A percentile compares a stretch with the other conserved stretches of the same genome.
Evolutionary conservation across 2,113 vertebrate genomes (phyloP).

Genomic region (Hypanus sabinus): DNA sequence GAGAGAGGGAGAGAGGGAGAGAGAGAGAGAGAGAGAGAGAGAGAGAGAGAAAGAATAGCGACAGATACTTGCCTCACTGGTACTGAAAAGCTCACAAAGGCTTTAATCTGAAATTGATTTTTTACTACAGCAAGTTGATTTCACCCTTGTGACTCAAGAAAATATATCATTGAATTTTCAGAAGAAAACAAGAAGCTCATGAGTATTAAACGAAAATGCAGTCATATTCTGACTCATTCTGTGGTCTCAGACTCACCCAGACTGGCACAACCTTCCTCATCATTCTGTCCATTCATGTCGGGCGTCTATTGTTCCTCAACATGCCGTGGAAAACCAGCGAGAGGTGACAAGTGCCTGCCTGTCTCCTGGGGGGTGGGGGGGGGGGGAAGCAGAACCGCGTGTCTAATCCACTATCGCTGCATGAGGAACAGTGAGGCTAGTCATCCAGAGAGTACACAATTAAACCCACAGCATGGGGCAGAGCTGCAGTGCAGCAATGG

Average conservation of each 20-base stretch:
- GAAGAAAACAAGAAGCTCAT: not conserved
- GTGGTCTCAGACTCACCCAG: slow-evolving; percentile 21
- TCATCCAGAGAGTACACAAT: slow-evolving; percentile 29
- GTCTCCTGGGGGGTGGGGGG: not conserved
- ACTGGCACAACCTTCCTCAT: slow-evolving; percentile 34
- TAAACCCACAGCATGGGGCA: slow-evolving; percentile 9
- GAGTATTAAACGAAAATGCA: not conserved
- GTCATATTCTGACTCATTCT: not conserved
- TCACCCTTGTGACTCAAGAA: not conserved
- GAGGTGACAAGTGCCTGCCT: slow-evolving; percentile 29
- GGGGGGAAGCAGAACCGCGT: not conserved
- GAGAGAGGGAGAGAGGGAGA: too few species aligned
- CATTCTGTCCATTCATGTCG: slow-evolving; percentile 34
- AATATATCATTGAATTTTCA: not conserved
- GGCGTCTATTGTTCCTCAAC: slow-evolving; percentile 31
- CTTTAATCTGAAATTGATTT: not conserved
- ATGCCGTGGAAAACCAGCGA: not conserved
- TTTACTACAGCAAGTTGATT: not conserved
- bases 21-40: too few species aligned
- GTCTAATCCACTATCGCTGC: slow-evolving; percentile 20
- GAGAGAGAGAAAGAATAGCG: too few species aligned
- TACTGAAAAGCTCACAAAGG: slow-evolving; percentile 26
- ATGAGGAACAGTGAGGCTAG: not conserved
- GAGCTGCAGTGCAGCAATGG: slow-evolving; percentile 24
- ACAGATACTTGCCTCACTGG: not conserved